phyloP scores from a whole-genome alignment of 2,888 invertebrate genomes.

The Microctonus hyperodae region DNA sequence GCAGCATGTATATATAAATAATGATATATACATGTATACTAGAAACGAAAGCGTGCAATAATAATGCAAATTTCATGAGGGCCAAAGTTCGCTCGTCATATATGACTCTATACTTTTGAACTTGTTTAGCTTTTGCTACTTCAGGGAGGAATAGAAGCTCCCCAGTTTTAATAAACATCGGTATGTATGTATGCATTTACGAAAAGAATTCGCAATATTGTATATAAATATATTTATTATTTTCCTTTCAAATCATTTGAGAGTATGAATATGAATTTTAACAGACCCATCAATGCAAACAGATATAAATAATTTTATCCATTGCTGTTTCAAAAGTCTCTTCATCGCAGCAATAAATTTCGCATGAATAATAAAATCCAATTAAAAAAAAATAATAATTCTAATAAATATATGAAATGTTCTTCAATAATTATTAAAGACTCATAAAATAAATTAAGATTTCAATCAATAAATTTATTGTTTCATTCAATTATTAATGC shows the following conservation, averaged over 20 bases:
- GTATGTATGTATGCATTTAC: neutral
- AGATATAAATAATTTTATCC: too few species aligned
- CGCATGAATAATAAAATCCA: too few species aligned
- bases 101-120: constrained; percentile 16
- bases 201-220: too few species aligned
- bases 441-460: too few species aligned
- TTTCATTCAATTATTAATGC: neutral
- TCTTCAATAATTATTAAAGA: too few species aligned
- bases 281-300: too few species aligned
- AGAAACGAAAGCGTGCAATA: constrained; percentile 30
- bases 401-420: too few species aligned
- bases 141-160: neutral
- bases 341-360: too few species aligned
- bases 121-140: neutral
- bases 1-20: neutral
- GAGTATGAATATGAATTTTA: too few species aligned
- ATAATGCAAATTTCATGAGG: constrained; percentile 39
- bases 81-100: constrained; percentile 26
- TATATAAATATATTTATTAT: neutral
- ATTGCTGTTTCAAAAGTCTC: too few species aligned
- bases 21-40: neutral
- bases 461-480: too few species aligned
- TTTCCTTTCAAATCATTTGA: constrained; percentile 32
- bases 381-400: too few species aligned
- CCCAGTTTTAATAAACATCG: neutral